Conservation (phyloP, 2,888 invertebrate species). For the Hyposoter dolosus region DNA sequence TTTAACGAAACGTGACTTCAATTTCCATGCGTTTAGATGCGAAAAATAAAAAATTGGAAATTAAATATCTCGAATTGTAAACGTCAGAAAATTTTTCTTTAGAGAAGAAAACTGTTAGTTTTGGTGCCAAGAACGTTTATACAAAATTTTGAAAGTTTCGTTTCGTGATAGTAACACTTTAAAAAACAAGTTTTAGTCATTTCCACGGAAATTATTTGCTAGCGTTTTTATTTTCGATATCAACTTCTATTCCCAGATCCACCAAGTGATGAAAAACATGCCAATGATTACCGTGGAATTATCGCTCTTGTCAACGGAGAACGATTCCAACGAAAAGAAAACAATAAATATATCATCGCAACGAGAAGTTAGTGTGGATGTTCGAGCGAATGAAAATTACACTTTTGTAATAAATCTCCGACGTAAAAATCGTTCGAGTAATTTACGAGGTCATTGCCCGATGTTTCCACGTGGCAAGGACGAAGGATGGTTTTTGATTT, state of each 20-base stretch:
- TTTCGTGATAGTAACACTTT: too few relatives aligned
- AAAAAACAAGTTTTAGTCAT: neutral
- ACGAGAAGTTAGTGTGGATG: conserved; percentile 69
- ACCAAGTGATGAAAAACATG: conserved; percentile 80
- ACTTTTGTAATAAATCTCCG: conserved; percentile 87
- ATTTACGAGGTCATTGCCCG: conserved; percentile 90
- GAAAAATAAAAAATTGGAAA: too few relatives aligned
- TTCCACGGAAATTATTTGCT: neutral
- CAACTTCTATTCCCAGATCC: conserved; percentile 75
- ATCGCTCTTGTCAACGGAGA: conserved; percentile 73
- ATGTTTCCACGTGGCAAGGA: conserved; percentile 97
- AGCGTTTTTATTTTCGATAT: neutral
- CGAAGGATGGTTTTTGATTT: conserved; percentile 97
- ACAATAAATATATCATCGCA: conserved; percentile 69
- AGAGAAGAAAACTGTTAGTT: too few relatives aligned
- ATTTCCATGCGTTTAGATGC: too few relatives aligned
- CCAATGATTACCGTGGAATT: conserved; percentile 80
- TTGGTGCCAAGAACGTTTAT: too few relatives aligned
- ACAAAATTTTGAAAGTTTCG: too few relatives aligned
- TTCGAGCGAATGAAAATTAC: conserved; percentile 87
- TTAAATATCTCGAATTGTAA: too few relatives aligned
- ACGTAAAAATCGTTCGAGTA: conserved; percentile 86
- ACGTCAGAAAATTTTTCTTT: too few relatives aligned
- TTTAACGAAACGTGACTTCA: too few relatives aligned
- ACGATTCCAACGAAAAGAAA: conserved; percentile 61